A percentile compares a stretch with the other conserved stretches of the same genome.
phyloP scores from a whole-genome alignment of 2,888 invertebrate genomes.

The Lithophane ornitopus region DNA sequence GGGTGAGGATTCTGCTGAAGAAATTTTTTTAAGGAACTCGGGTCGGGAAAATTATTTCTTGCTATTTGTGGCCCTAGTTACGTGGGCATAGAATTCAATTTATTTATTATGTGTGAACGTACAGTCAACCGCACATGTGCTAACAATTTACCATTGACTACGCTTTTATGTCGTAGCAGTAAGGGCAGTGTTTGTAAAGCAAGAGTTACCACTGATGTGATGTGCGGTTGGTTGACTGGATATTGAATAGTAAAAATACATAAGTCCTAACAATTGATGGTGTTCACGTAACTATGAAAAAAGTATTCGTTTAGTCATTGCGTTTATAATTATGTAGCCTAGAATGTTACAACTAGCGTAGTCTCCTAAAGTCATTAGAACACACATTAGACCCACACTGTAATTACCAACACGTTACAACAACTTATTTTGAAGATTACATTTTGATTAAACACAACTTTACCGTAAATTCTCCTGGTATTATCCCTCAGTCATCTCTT shows the following conservation, averaged over 20 bases:
- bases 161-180: not conserved
- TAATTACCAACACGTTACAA: constrained; percentile 23
- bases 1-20: constrained; percentile 12
- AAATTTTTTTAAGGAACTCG: constrained; percentile 18
- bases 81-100: constrained; percentile 2
- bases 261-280: not conserved
- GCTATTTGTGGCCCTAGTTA: not conserved
- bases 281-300: not conserved
- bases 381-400: constrained; percentile 11
- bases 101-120: not conserved
- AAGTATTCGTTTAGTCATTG: not conserved
- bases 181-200: not conserved
- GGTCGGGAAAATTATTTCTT: constrained; percentile 8
- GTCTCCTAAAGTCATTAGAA: not conserved
- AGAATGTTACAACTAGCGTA: not conserved
- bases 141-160: too few species aligned
- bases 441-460: constrained; percentile 38
- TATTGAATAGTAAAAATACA: not conserved
- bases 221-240: not conserved
- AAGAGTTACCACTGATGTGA: not conserved
- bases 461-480: constrained; percentile 5
- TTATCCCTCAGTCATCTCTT: constrained; percentile 30
- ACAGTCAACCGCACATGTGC: too few species aligned
- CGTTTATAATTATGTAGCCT: not conserved
- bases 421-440: constrained; percentile 24